Conservation (phyloP, 2,797 vertebrate species). For the Vultur gryphus region DNA sequence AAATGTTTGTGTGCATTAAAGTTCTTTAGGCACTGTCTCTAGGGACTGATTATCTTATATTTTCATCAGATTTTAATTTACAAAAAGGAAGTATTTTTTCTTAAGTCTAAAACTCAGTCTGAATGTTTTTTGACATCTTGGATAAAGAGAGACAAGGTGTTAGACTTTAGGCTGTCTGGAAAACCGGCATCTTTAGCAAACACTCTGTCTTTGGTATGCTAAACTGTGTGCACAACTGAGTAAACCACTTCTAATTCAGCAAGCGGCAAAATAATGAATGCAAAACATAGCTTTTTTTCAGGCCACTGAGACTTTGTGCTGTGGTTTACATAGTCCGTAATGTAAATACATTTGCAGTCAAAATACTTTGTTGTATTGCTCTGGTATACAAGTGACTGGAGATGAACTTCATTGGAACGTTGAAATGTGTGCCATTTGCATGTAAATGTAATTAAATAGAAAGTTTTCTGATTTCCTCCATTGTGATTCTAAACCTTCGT, state of each 20-base stretch:
- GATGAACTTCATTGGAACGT: not conserved
- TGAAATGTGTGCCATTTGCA: not conserved
- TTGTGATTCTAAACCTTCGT: not conserved
- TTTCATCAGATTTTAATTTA: not conserved
- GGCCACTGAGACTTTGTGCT: not conserved
- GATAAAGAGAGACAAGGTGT: not conserved
- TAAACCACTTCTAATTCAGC: conserved; percentile 19
- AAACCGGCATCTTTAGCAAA: not conserved
- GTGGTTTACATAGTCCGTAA: not conserved
- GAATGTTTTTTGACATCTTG: not conserved
- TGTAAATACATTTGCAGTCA: not conserved
- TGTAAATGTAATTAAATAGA: not conserved
- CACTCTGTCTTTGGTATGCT: not conserved
- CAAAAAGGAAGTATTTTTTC: not conserved
- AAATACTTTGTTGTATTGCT: not conserved
- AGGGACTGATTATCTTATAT: not conserved
- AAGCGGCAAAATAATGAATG: not conserved
- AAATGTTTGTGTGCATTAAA: not conserved
- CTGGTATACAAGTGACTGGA: not conserved
- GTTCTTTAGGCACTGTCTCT: not conserved
- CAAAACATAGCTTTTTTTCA: conserved; percentile 16
- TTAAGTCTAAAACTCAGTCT: not conserved
- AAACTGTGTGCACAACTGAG: not conserved
- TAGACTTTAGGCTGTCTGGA: not conserved
- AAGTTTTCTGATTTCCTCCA: not conserved